Evolutionary conservation across 1,140 invertebrate genomes (phyloP).

Genomic region (Cydia pomonella): DNA sequence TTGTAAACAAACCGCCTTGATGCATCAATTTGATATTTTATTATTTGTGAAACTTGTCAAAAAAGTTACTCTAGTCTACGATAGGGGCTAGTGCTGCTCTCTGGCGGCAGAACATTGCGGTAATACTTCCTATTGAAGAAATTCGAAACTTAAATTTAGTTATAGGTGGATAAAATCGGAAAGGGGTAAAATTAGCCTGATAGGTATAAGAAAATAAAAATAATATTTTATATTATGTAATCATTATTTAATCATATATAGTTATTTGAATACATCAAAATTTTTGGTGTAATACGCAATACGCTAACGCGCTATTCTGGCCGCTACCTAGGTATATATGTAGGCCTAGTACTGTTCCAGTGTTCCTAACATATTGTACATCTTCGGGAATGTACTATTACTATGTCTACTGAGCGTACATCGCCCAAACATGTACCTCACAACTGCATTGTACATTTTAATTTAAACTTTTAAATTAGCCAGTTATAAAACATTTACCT

Average conservation of each 20-base stretch:
- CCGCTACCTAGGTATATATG: slow-evolving; percentile 48
- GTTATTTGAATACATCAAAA: slow-evolving; percentile 74
- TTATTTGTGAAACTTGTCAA: too few species aligned
- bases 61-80: too few species aligned
- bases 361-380: slow-evolving; percentile 64
- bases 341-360: slow-evolving; percentile 52
- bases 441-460: slow-evolving; percentile 21
- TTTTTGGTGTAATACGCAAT: slow-evolving; percentile 76
- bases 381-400: slow-evolving; percentile 73
- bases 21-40: too few species aligned
- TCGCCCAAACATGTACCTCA: slow-evolving; percentile 20
- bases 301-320: slow-evolving; percentile 58
- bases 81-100: too few species aligned
- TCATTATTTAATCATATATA: slow-evolving; percentile 70
- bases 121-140: too few species aligned
- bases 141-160: too few species aligned
- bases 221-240: slow-evolving; percentile 54
- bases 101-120: too few species aligned
- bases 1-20: too few species aligned
- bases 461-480: slow-evolving; percentile 29
- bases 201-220: slow-evolving; percentile 47
- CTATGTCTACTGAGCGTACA: slow-evolving; percentile 53
- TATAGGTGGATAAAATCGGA: too few species aligned
- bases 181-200: slow-evolving; percentile 29
- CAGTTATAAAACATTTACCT: slow-evolving; percentile 33